Conservation (phyloP, 2,113 vertebrate genomes). For the Thalassoma bifasciatum region DNA sequence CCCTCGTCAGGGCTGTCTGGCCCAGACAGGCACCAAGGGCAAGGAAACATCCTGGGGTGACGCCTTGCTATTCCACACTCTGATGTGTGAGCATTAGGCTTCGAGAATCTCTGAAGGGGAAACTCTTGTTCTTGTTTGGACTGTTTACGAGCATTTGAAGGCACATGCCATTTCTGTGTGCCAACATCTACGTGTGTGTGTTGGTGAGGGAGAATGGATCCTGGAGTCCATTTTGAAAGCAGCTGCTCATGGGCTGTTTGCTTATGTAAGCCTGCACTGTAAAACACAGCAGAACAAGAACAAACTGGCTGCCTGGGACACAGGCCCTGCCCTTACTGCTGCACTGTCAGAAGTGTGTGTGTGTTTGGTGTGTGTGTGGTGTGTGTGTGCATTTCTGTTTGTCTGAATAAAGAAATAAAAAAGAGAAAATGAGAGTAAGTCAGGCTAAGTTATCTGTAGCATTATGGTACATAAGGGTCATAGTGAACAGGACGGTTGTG, state of each 20-base stretch:
- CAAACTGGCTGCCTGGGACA: constrained; percentile 52
- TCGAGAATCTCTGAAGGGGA: constrained; percentile 2
- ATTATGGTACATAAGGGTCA: constrained; percentile 21
- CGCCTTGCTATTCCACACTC: constrained; percentile 26
- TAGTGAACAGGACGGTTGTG: constrained; percentile 12
- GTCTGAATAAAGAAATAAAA: constrained; percentile 25
- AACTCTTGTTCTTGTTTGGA: neutral
- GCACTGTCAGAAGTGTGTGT: constrained; percentile 14
- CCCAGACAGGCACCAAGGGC: constrained; percentile 60
- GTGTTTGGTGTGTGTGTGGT: constrained; percentile 9
- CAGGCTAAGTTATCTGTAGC: neutral
- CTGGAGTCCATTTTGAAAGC: constrained; percentile 54
- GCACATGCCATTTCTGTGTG: neutral
- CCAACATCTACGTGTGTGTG: neutral
- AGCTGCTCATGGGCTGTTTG: constrained; percentile 52
- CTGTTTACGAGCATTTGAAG: neutral
- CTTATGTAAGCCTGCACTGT: constrained; percentile 65
- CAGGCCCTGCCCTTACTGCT: constrained; percentile 54
- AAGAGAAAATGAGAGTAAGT: constrained; percentile 17
- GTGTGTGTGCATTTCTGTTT: neutral
- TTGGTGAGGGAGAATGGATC: constrained; percentile 29
- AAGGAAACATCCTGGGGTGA: constrained; percentile 52
- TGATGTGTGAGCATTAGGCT: constrained; percentile 32
- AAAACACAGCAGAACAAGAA: constrained; percentile 60
- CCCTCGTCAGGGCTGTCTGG: constrained; percentile 41